These are phyloP conservation scores for Phrynocephalus versicolor DNA, from an alignment of 2,113 vertebrate genomes.

Conservation along the genomic window DNA sequence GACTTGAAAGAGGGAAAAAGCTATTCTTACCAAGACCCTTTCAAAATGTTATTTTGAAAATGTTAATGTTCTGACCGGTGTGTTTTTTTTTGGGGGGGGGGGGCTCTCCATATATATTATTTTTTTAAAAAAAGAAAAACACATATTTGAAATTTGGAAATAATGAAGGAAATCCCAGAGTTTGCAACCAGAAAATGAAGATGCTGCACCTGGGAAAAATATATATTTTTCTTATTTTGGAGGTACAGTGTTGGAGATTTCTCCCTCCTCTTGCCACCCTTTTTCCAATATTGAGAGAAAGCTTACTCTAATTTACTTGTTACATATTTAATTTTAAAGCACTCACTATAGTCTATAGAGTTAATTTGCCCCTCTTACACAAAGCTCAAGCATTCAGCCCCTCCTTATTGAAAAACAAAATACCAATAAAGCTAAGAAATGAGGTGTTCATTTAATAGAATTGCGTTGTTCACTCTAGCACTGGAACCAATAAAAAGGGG, in stretches of 20 bases:
- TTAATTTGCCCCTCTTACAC: slow-evolving; percentile 22
- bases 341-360: background rate
- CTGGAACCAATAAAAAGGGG: background rate
- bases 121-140: background rate
- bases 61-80: background rate
- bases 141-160: background rate
- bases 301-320: slow-evolving; percentile 17
- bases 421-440: slow-evolving; percentile 1
- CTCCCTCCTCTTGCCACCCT: background rate
- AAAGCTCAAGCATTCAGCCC: background rate
- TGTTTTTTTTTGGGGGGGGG: too few relatives aligned
- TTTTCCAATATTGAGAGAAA: background rate
- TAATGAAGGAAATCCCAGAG: background rate
- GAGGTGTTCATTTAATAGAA: slow-evolving; percentile 8
- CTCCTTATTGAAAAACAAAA: background rate
- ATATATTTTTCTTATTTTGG: background rate
- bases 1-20: too few relatives aligned
- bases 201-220: background rate
- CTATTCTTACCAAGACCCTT: background rate
- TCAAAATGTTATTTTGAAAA: background rate
- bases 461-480: background rate
- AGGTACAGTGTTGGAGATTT: background rate
- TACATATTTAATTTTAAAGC: slow-evolving; percentile 20
- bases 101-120: too few relatives aligned
- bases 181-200: background rate